A percentile compares a stretch with the other conserved stretches of the same genome.
Conservation (phyloP, 1,140 invertebrate species). For the Elymnias hypermnestra region DNA sequence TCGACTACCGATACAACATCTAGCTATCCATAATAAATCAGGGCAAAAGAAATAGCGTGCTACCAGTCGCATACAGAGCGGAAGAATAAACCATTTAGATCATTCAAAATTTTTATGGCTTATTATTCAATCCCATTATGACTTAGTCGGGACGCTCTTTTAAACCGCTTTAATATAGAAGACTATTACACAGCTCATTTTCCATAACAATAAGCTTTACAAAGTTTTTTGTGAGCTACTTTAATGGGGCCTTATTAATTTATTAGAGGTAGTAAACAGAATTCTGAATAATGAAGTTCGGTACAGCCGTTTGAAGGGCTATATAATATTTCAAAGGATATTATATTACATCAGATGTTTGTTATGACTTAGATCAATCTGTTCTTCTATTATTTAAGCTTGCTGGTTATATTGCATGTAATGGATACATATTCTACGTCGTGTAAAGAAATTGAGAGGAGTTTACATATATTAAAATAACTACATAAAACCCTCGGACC, state of each 20-base stretch:
- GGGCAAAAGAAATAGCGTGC: slow-evolving; percentile 36
- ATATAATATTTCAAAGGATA: no score
- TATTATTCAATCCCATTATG: slow-evolving; percentile 70
- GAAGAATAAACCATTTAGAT: slow-evolving; percentile 61
- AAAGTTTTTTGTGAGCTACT: slow-evolving; percentile 50
- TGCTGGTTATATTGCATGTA: no score
- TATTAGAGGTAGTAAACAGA: slow-evolving; percentile 46
- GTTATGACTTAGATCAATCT: no score
- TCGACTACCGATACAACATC: slow-evolving; percentile 59
- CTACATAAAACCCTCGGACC: no score
- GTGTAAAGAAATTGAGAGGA: no score
- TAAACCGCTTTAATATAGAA: slow-evolving; percentile 59
- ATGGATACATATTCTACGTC: no score
- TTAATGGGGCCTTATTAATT: slow-evolving; percentile 59
- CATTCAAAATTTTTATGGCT: slow-evolving; percentile 67
- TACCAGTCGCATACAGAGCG: slow-evolving; percentile 45
- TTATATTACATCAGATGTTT: background rate
- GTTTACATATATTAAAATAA: no score
- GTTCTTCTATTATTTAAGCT: no score
- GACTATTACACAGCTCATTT: slow-evolving; percentile 65
- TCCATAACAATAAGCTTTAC: slow-evolving; percentile 57
- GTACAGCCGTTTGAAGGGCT: slow-evolving; percentile 10
- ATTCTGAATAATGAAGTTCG: slow-evolving; percentile 18
- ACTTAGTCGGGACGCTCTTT: slow-evolving; percentile 57
- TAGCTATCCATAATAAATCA: slow-evolving; percentile 48